A percentile compares a stretch with the other conserved stretches of the same genome.
These are phyloP conservation scores for Xiphydria camelus DNA, from an alignment of 2,888 invertebrate species.

Conservation along the genomic window DNA sequence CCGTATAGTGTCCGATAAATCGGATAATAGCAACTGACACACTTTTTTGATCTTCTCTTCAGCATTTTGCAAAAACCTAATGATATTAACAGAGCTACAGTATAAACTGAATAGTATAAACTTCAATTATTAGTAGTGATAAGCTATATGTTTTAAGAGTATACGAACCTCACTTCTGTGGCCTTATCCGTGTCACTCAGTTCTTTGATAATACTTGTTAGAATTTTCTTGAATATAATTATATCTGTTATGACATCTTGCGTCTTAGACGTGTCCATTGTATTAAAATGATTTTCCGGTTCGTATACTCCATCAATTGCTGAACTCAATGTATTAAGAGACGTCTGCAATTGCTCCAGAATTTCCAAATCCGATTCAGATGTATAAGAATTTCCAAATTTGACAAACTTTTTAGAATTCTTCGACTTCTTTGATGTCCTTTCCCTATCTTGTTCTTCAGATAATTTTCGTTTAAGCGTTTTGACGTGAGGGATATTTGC, in stretches of 20 bases:
- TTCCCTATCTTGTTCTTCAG: not conserved
- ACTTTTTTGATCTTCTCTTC: conserved; percentile 19
- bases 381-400: not conserved
- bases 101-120: not conserved
- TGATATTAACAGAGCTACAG: not conserved
- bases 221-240: conserved; percentile 6
- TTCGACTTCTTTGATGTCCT: not conserved
- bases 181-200: not conserved
- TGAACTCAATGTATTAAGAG: conserved; percentile 18
- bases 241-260: conserved; percentile 8
- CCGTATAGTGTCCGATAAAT: conserved; percentile 15
- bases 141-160: not conserved
- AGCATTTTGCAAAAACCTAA: conserved; percentile 16
- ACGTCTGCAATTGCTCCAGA: conserved; percentile 12
- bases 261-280: too few species aligned
- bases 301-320: conserved; percentile 13
- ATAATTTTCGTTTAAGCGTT: not conserved
- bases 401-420: not conserved
- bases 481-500: conserved; percentile 12
- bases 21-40: conserved; percentile 19
- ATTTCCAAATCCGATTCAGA: conserved; percentile 7
- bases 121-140: not conserved
- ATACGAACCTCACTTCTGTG: conserved; percentile 5
- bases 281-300: too few species aligned
- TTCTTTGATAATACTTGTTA: not conserved